These are phyloP conservation scores for Neuroscelio doddi DNA, from an alignment of 2,888 invertebrate genomes.

Conservation along the genomic window DNA sequence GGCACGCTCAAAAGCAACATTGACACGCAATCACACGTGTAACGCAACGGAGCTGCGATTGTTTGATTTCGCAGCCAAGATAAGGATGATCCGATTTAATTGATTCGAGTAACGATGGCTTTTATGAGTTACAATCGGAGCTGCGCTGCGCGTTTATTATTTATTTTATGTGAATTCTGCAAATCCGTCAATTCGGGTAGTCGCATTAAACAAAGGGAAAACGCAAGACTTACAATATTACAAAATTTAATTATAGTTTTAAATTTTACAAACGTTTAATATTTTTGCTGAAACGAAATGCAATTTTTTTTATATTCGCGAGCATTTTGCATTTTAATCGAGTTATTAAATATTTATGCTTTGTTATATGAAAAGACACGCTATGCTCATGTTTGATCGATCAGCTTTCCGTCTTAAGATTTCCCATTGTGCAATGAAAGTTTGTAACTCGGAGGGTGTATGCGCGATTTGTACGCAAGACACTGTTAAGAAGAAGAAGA, in stretches of 20 bases:
- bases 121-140: no score
- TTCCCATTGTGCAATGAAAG: slow-evolving; percentile 34
- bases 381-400: slow-evolving; percentile 11
- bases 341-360: no score
- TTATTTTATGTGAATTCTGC: neutral
- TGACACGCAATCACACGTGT: slow-evolving; percentile 1
- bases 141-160: neutral
- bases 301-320: no score
- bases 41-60: slow-evolving; percentile 25
- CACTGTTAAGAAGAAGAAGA: slow-evolving; percentile 28
- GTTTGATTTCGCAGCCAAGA: neutral
- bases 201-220: slow-evolving; percentile 23
- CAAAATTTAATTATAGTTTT: no score
- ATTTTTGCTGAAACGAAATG: no score
- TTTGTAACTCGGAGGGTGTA: slow-evolving; percentile 29
- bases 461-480: slow-evolving; percentile 15
- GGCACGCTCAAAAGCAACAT: slow-evolving; percentile 13
- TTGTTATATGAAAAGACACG: neutral
- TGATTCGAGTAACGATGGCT: slow-evolving; percentile 8
- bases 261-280: neutral
- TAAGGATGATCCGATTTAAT: slow-evolving; percentile 9
- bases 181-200: slow-evolving; percentile 13
- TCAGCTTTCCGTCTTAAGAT: slow-evolving; percentile 21
- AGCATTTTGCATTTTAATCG: no score
- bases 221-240: slow-evolving; percentile 9